Conservation (phyloP, 2,113 vertebrate genomes). For the Gnathonemus longibarbis region DNA sequence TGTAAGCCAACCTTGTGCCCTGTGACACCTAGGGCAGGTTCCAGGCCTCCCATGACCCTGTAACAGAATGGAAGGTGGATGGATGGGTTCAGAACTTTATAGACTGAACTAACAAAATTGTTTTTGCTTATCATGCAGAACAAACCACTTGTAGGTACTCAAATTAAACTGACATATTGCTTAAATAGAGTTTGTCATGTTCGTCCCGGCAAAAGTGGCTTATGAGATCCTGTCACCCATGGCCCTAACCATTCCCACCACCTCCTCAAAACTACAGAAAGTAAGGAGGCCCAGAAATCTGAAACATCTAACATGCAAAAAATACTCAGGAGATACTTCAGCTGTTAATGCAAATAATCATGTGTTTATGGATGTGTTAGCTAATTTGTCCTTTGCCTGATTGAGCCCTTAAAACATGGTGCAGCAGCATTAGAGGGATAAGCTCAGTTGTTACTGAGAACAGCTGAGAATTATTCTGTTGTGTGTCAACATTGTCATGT, state of each 20-base stretch:
- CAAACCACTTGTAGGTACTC: not conserved
- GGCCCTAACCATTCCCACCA: not conserved
- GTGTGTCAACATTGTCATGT: not conserved
- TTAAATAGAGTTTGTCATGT: not conserved
- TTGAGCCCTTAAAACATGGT: not conserved
- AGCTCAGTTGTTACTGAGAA: not conserved
- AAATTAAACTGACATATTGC: not conserved
- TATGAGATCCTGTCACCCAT: not conserved
- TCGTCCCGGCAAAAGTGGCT: not conserved
- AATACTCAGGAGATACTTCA: not conserved
- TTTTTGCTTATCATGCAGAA: not conserved
- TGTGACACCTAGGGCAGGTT: not conserved
- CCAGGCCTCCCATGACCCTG: not conserved
- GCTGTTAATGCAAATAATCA: not conserved
- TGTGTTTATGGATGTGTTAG: not conserved
- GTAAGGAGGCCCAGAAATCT: not conserved
- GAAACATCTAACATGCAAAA: not conserved
- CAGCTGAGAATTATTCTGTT: not conserved
- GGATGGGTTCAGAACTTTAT: not conserved
- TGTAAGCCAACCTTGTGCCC: not conserved
- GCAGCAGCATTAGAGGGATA: too few species aligned
- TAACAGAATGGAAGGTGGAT: not conserved
- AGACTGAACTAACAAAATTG: not conserved
- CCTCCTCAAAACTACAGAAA: not conserved
- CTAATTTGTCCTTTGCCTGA: not conserved